Base-by-base conservation (phyloP, 1,140 invertebrate genomes). In the Platorchestia sp. region DNA sequence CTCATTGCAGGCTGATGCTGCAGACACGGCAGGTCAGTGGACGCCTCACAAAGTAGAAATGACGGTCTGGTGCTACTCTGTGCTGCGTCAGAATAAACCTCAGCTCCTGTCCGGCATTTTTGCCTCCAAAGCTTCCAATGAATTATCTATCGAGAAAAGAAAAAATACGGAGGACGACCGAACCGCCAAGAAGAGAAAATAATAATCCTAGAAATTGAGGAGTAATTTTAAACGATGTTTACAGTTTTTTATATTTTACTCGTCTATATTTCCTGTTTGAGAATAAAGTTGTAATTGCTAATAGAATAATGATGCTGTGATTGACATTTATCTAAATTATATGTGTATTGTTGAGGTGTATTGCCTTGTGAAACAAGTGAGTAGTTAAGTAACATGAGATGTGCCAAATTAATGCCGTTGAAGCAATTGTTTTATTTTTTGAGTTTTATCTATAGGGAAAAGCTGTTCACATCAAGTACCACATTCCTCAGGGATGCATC, bases 81-180 rank as follows among this genome's bases (percentile, higher is more conserved):
- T 89, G 5, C 87, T 89, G 5, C 87, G 87, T 42, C 87, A 89
- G 87, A 89, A 89, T 41, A 89, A 89, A 44, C 87, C 87, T 43
- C 27, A 89, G 87, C 87, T 89, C 42, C 43, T 89, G 7, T 36
- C 14, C 36, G 36, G 59, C 59, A 36, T 75, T 75, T 75, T 75
- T 3, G 36, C 1, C 14, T 36, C 59, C 59, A 1, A 10, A 22
- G 59, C 59, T 75, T 75, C 59, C 3, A 1, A 36, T 10, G 59
- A 75, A 27, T 75, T 36, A 27, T 75, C 59, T 22, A 75, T 6
- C 6, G 19, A 75, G 14, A 75, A 75, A 27, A 75, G 59, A 75
- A 75, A 75, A 75, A 75, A 75, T 36, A 27, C 36, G 59, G 10
- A 3, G 59, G 27, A 75, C 27, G 27, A 75, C 59, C 59, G 27